Base-by-base conservation (phyloP, 2,888 invertebrate genomes). In the Heliconius hortense region DNA sequence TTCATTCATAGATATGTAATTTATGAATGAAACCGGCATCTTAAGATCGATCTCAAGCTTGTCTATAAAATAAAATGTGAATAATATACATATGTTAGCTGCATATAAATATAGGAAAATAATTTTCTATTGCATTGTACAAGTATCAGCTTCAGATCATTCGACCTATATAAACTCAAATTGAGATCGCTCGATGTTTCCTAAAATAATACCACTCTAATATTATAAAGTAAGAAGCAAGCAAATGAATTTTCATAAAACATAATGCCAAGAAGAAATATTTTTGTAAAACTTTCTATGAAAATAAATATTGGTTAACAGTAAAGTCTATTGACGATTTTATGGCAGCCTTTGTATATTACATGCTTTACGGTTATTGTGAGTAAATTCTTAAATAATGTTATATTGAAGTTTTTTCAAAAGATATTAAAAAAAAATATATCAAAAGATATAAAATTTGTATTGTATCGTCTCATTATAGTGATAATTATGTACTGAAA, bases 151-250 rank as follows among this genome's bases (percentile, higher is more conserved):
- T 69, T n/a, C 31, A 53, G 68, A 69, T 56, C 68, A 31, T 56
- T 31, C 31, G 53, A 69, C 68, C 68, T 69, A 69, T 31, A 69
- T 69, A 69, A 69, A 31, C 31, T 53, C 68, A 31, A 53, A 69
- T 56, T 53, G 53, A 69, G 53, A 69, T 53, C 68, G n/a, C 31
- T 53, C 31, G 53, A 69, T 53, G 68, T 31, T 43, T 69, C 68
- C 68, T n/a, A 69, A 56, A 69, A 69, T 69, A 69, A 53, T 56
- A 69, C n/a, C 68, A 56, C 68, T 69, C 68, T 31, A 69, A 69
- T 69, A 69, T 69, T 53, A 31, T 69, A 69, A 53, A 69, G 53
- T 69, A 69, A 56, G 67, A 68, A 68, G 31, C n/a, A n/a, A n/a
- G n/a, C 68, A 69, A 31, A 31, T 53, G 31, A 31, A 69, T 69